A percentile compares a stretch with the other conserved stretches of the same genome.
These are phyloP conservation scores for Xiphophorus hellerii DNA, from an alignment of 2,113 vertebrate species.

Conservation along the genomic window DNA sequence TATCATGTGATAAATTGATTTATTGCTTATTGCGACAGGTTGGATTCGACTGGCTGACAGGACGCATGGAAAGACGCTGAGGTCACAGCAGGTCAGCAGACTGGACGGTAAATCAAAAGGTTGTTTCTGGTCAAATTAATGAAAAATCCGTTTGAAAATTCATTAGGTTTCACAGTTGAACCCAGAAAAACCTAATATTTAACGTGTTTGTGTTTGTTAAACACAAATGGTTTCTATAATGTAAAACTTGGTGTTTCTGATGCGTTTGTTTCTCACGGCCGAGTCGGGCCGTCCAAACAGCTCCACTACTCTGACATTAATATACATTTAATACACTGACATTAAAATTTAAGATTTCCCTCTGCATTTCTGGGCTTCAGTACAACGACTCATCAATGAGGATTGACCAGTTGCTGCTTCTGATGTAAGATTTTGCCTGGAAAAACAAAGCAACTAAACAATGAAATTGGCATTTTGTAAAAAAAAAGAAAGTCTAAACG, in stretches of 20 bases:
- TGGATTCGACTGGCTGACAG: too few species aligned
- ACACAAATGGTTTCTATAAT: too few species aligned
- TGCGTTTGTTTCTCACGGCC: background rate
- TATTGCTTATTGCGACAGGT: too few species aligned
- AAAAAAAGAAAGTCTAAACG: constrained; percentile 34
- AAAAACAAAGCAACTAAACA: background rate
- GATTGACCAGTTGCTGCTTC: background rate
- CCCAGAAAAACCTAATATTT: too few species aligned
- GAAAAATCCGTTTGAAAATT: too few species aligned
- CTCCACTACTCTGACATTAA: background rate
- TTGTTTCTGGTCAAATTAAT: too few species aligned
- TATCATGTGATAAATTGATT: too few species aligned
- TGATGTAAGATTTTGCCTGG: constrained; percentile 16
- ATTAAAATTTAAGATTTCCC: background rate
- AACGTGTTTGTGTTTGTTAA: too few species aligned
- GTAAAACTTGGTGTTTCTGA: background rate
- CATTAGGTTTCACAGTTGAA: too few species aligned
- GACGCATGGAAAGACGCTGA: too few species aligned
- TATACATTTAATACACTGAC: background rate
- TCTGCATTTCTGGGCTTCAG: constrained; percentile 13
- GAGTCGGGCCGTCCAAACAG: background rate
- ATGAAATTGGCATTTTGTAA: background rate
- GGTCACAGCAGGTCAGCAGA: too few species aligned
- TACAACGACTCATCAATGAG: constrained; percentile 22
- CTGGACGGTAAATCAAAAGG: too few species aligned